Evolutionary conservation across 1,140 invertebrate species (phyloP), one percentile per base, ranked within the genome.

Genomic region (Archivesica marissinica): DNA sequence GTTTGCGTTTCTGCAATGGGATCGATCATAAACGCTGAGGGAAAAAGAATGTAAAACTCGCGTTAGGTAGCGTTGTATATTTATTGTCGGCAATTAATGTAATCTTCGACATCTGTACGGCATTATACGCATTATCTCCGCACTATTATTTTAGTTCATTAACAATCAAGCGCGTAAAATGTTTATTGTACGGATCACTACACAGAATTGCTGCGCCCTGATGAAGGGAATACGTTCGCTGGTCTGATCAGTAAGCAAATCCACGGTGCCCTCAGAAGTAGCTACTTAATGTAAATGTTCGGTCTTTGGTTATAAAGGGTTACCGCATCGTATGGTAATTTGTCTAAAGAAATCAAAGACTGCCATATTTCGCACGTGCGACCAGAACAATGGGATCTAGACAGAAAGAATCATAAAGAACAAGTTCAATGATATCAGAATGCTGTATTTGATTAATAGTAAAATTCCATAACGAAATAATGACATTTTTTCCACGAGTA

Each of bases 111-210:
- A 72, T 72, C 68, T 72, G 68, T 50, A 50, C 3, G 3, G 68
- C 28, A 72, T 72, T 72, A 72, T 33, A 72, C 25, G 25, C 68
- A 72, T 72, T 72, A 72, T 47, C 68, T 72, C 33, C 39, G 3
- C 41, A 28, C 68, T 72, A 72, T 72, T 72, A 72, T 72, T 72
- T 72, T 72, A 72, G 68, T 72, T 72, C 68, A 72, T 72, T 72
- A 72, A 72, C 68, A 72, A 72, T 72, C 68, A 72, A 72, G 68
- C 68, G 68, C 68, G 41, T 72, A 72, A 72, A 72, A 72, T 72
- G 68, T 72, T 72, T 72, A 72, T 47, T 72, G 41, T 72, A 50
- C 68, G 68, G 68, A 72, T 72, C 68, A 72, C 41, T 72, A 72
- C 68, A 72, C 68, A 72, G 38, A 47, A 52, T 50, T 33, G 28